phyloP scores from a whole-genome alignment of 2,797 vertebrate genomes.

The Lagocephalus sceleratus region DNA sequence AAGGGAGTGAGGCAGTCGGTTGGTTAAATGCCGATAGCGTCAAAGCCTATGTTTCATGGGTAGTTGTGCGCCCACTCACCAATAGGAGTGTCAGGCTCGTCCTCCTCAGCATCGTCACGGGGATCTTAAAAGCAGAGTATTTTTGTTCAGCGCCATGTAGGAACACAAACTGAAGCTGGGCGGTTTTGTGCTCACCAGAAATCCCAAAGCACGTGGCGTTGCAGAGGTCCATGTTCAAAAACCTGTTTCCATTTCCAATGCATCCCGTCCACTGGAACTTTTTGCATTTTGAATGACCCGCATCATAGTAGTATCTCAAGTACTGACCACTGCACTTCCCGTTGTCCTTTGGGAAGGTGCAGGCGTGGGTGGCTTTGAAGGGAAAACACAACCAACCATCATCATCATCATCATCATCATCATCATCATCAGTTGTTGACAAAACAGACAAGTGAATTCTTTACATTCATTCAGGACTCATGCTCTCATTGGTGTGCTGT shows the following conservation, averaged over 20 bases:
- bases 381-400: constrained; percentile 12
- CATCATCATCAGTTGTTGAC: neutral
- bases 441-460: neutral
- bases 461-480: neutral
- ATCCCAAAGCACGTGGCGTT: constrained; percentile 70
- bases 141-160: too few relatives aligned
- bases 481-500: neutral
- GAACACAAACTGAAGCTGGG: neutral
- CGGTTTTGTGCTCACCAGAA: constrained; percentile 43
- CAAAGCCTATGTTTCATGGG: neutral
- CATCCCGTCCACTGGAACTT: constrained; percentile 62
- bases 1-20: neutral
- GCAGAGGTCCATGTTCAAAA: constrained; percentile 35
- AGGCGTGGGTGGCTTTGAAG: constrained; percentile 39
- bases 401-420: constrained; percentile 4
- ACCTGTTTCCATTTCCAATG: constrained; percentile 75
- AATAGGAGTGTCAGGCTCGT: constrained; percentile 68
- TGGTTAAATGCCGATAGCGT: neutral
- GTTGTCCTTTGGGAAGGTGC: constrained; percentile 24
- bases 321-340: constrained; percentile 36
- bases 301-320: constrained; percentile 64
- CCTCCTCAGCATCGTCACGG: constrained; percentile 30
- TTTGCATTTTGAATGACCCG: constrained; percentile 51
- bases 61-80: constrained; percentile 51
- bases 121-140: constrained; percentile 46